These are phyloP conservation scores for Bombus haemorrhoidalis DNA, from an alignment of 1,140 invertebrate species.

Conservation along the genomic window DNA sequence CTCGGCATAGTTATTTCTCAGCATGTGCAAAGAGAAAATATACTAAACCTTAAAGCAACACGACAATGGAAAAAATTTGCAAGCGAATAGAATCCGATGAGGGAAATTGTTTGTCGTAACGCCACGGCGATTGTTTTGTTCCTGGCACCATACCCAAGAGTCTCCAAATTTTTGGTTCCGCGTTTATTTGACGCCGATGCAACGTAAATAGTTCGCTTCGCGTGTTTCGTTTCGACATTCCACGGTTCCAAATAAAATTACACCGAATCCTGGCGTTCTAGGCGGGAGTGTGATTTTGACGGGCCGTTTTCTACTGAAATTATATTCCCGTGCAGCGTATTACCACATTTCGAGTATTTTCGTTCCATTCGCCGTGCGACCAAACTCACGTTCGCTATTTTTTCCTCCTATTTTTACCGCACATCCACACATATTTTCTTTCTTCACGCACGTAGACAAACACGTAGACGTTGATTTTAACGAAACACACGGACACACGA, in stretches of 20 bases:
- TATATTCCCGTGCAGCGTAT: background rate
- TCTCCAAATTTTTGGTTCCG: background rate
- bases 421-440: too few relatives aligned
- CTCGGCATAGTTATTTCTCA: too few relatives aligned
- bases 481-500: background rate
- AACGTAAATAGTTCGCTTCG: background rate
- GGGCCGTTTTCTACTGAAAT: slow-evolving; percentile 12
- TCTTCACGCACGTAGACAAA: background rate
- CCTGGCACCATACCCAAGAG: background rate
- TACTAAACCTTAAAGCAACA: too few relatives aligned
- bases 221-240: background rate
- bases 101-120: background rate
- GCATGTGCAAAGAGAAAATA: too few relatives aligned
- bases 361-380: background rate
- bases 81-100: background rate
- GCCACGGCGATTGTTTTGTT: too few relatives aligned
- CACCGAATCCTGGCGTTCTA: background rate
- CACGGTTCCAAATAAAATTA: background rate
- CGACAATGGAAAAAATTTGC: background rate
- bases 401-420: background rate
- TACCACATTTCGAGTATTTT: slow-evolving; percentile 18
- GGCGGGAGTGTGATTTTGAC: background rate
- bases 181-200: background rate
- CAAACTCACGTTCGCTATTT: background rate
- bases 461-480: background rate